phyloP scores from a whole-genome alignment of 2,888 invertebrate species.

The Pimpla rufipes region DNA sequence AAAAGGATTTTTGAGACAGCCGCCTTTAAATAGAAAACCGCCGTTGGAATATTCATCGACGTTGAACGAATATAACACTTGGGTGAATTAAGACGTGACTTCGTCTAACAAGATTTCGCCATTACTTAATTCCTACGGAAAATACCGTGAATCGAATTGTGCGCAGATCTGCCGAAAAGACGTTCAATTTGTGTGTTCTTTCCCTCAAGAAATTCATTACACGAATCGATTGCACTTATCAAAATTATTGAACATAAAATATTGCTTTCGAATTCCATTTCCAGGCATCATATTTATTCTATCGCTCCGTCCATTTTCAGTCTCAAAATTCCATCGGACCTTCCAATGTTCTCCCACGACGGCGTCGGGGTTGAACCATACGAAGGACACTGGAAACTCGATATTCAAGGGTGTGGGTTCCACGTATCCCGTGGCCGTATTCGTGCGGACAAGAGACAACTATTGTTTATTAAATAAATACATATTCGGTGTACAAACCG shows the following conservation, averaged over 20 bases:
- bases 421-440: slow-evolving; percentile 70
- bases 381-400: slow-evolving; percentile 65
- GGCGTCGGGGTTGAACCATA: slow-evolving; percentile 33
- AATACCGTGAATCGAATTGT: background rate
- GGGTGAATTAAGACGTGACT: background rate
- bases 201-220: background rate
- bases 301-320: too few species aligned
- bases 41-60: background rate
- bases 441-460: slow-evolving; percentile 61
- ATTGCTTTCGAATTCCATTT: too few species aligned
- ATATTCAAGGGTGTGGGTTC: slow-evolving; percentile 61
- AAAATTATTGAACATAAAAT: background rate
- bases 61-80: background rate
- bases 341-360: slow-evolving; percentile 37
- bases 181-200: background rate
- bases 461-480: slow-evolving; percentile 85
- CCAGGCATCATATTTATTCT: too few species aligned
- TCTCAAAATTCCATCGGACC: slow-evolving; percentile 17
- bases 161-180: background rate
- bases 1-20: background rate
- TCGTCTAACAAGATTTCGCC: background rate
- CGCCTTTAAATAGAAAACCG: background rate
- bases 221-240: background rate
- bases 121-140: background rate
- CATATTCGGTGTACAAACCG: slow-evolving; percentile 81